Evolutionary conservation across 2,113 vertebrate species (phyloP).

Genomic region (Addax nasomaculatus): DNA sequence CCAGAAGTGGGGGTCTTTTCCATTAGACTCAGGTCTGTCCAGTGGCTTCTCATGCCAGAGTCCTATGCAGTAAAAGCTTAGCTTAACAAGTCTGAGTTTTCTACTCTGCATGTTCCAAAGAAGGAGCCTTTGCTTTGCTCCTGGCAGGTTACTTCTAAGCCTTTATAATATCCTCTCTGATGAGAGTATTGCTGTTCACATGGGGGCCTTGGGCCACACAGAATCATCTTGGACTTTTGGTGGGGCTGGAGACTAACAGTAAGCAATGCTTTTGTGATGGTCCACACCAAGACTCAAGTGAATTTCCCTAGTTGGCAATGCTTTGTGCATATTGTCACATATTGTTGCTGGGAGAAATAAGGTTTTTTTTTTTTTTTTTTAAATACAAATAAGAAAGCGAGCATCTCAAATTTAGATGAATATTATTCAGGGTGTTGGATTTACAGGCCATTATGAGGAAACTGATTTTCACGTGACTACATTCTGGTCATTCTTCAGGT

Average conservation of each 20-base stretch:
- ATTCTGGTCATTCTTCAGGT: neutral
- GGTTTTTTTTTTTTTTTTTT: neutral
- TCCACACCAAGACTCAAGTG: neutral
- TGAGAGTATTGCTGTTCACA: neutral
- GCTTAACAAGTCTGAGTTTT: neutral
- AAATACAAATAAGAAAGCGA: constrained; percentile 19
- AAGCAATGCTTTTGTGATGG: neutral
- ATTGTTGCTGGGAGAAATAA: neutral
- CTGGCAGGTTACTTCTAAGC: neutral
- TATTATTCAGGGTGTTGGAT: neutral
- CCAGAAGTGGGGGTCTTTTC: neutral
- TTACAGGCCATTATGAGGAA: neutral
- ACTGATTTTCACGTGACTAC: neutral
- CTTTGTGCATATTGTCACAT: neutral
- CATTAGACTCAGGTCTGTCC: neutral
- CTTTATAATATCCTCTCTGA: neutral
- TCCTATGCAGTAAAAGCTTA: neutral
- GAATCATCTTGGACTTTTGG: neutral
- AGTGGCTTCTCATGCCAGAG: neutral
- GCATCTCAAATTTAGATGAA: neutral
- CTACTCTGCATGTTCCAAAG: neutral
- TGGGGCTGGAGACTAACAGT: neutral
- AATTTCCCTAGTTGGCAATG: neutral
- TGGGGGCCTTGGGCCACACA: neutral
- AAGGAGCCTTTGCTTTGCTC: neutral